Base-by-base conservation (phyloP, 2,113 vertebrate species). In the Mustelus asterias region DNA sequence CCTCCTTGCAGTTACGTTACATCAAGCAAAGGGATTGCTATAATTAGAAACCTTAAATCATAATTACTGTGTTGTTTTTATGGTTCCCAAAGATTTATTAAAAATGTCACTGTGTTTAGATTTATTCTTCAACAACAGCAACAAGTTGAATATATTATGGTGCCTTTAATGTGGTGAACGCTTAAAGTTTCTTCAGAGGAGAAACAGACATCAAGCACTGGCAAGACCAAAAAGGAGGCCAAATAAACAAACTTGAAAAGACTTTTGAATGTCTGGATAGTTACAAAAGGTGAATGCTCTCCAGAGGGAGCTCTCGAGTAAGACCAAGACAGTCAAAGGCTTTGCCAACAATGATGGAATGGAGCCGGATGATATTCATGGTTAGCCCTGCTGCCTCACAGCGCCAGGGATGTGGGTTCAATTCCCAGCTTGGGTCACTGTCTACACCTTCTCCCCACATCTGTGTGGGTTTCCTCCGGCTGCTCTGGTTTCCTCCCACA, bases 61-160 rank as follows among this genome's bases (percentile, higher is more conserved):
- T 80, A 16, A 37, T n/a, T 80, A 37, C 26, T 16, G 11, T 14
- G 76, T 37, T 70, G 70, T 83, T 83, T 83, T 37, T 18, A 83
- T 83, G 78, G n/a, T 83, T 83, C n/a, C 78, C 78, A 83, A 83
- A 83, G n/a, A 41, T 41, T 80, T 83, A 83, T 83, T 76, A 41
- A 41, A 80, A 83, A 18, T 37, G n/a, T 83, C 14, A 41, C 16
- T 14, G 13, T 16, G 4, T 83, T 72, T 83, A 37, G 37, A 83
- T 83, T 83, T 83, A 83, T 83, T 0, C 70, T 83, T 83, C 37
- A 83, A 41, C 78, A 37, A 5, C n/a, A 83, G 78, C 78, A 18
- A 37, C n/a, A 37, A n/a, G 78, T 83, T 83, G 72, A 76, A n/a
- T 76, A 76, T 18, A 67, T 11, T 76, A 33, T 33, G 78, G n/a